Evolutionary conservation across 1,140 invertebrate genomes (phyloP), one percentile per base, ranked within the genome.

Genomic region (Arion vulgaris): DNA sequence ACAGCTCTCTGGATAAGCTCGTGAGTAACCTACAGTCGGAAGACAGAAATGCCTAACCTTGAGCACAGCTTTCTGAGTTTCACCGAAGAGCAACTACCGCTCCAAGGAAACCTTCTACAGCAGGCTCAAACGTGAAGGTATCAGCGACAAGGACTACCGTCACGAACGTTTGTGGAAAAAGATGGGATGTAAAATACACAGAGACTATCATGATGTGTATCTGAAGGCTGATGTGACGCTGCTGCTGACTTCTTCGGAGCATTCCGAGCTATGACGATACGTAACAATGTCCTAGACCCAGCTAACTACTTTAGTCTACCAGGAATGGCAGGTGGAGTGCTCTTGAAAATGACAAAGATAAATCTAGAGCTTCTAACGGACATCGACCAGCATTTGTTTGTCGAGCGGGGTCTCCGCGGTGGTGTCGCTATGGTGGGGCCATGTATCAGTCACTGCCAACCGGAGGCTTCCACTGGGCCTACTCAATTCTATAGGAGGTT

Each of bases 321-420:
- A 9, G 38, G 71, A 13, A 5, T 72, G 36, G 7, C 36, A 26
- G 39, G 71, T 2, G 36, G 41, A 1, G 71, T 38, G 23, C 36
- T 45, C 1, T 38, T 41, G 36, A 72, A 72, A 45, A 72, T 41
- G 41, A 41, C 71, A 7, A 38, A 72, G 36, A 11, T 2, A 7
- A 19, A 72, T 36, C 41, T 72, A 1, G 36, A 72, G 71, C 71
- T 72, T n/a, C 26, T 72, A 23, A 72, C 71, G 1, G 38, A 72
- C n/a, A 7, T 41, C 4, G 71, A 72, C 36, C 39, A 41, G 71
- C 38, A 72, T n/a, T 38, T 39, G 5, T 41, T 72, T 26, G n/a
- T 72, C 2, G 71, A 72, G 41, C 39, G 26, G 11, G 36, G 71
- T 4, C 36, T 41, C 11, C 36, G 38, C 4, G 36, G 71, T 9